Evolutionary conservation across 2,888 invertebrate species (phyloP).

Genomic region (Dicycla oo): DNA sequence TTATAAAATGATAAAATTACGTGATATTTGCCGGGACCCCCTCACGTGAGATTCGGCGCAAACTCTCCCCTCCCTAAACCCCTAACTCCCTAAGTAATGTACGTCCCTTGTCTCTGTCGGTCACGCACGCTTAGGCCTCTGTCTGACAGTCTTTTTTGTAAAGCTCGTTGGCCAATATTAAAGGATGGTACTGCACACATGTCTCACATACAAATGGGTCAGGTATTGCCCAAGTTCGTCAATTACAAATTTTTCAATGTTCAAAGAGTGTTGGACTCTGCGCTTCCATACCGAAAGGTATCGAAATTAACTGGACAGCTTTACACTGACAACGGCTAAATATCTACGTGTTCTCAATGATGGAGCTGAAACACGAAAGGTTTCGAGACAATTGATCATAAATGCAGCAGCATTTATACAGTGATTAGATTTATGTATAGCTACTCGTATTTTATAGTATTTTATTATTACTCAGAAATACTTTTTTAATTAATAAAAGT

Average conservation of each 20-base stretch:
- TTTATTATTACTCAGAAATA: conserved; percentile 70
- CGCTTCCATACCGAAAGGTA: not conserved
- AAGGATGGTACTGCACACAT: not conserved
- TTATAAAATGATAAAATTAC: no score
- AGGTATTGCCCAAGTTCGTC: not conserved
- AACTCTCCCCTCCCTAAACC: no score
- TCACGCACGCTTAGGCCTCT: no score
- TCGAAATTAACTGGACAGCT: not conserved
- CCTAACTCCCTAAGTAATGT: no score
- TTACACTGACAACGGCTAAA: conserved; percentile 43
- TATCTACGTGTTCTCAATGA: conserved; percentile 36
- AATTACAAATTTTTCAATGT: conserved; percentile 5
- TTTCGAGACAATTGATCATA: conserved; percentile 48
- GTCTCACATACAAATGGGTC: not conserved
- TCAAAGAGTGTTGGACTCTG: not conserved
- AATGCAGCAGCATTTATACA: conserved; percentile 71
- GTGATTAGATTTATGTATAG: conserved; percentile 68
- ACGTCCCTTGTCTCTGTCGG: not conserved
- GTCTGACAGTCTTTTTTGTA: not conserved
- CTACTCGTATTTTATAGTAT: conserved; percentile 69
- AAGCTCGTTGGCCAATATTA: not conserved
- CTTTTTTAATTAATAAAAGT: conserved; percentile 68
- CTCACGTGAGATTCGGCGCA: no score
- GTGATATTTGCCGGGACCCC: no score
- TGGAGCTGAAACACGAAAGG: conserved; percentile 29